A percentile compares a stretch with the other conserved stretches of the same genome.
Conservation (phyloP, 2,113 vertebrate species). For the Vulpes vulpes region DNA sequence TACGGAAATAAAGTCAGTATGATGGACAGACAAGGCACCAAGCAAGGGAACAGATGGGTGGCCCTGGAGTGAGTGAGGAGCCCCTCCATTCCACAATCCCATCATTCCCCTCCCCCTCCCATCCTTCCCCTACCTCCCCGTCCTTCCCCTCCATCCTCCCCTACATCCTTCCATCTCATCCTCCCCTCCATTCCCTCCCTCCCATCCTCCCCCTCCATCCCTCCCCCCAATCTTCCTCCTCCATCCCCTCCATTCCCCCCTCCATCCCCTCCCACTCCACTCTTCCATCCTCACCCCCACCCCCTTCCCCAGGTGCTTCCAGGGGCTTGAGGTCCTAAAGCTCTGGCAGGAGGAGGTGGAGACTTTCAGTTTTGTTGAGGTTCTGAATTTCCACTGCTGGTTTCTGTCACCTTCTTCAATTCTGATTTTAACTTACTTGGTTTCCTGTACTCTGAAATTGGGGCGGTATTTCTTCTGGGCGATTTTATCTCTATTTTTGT, state of each 20-base stretch:
- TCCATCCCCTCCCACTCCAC: neutral
- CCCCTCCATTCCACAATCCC: rapidly evolving
- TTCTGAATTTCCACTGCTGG: neutral
- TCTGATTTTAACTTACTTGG: neutral
- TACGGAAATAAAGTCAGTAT: too few species aligned
- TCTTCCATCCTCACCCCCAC: neutral
- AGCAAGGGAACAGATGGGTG: neutral
- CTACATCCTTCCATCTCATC: too few species aligned
- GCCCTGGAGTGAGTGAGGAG: neutral
- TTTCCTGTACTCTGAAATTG: neutral
- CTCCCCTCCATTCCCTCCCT: too few species aligned
- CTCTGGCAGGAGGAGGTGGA: rapidly evolving
- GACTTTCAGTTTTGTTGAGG: neutral
- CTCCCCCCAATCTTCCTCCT: rapidly evolving
- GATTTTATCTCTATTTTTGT: neutral
- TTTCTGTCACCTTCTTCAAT: neutral
- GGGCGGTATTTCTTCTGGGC: neutral
- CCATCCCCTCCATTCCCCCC: neutral
- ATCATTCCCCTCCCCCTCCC: neutral
- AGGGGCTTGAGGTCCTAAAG: rapidly evolving
- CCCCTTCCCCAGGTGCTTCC: neutral
- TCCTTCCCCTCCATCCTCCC: too few species aligned
- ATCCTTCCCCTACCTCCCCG: neutral
- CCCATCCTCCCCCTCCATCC: rapidly evolving
- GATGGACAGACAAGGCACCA: neutral